Base-by-base conservation (phyloP, 2,888 invertebrate genomes). In the Dione juno region DNA sequence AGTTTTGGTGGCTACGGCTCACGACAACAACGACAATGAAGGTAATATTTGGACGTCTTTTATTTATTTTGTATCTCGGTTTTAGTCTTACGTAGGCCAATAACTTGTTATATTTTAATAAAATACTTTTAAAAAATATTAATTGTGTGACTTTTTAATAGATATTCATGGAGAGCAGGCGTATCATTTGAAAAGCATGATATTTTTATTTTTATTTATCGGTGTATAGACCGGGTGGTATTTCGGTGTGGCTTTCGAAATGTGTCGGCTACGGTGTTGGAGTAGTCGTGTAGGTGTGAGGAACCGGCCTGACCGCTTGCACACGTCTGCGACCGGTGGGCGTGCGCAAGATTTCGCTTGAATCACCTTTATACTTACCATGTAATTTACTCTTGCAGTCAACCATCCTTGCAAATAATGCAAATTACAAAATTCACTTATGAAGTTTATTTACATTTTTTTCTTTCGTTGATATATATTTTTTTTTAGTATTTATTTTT, bases 1-100 rank as follows among this genome's bases (percentile, higher is more conserved):
- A 87, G 87, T 90, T 88, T 88, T 92, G 88, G 87, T 85, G 85
- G 88, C 89, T 87, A 85, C 89, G 85, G 90, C 90, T 82, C 88
- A 84, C 83, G 86, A 85, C 82, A 93, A 92, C 88, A 88, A 88
- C 92, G 91, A 90, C 88, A 92, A 93, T 91, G 92, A 93, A 93
- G 93, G 93, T 93, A 85, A 80, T 82, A 78, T 74, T 74, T 75
- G 70, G 69, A 74, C 72, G 69, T 71, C 67, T 76, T 73, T 77
- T 78, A 77, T 78, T 78, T 79, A 76, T 79, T 76, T 77, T 77
- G 75, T 76, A 75, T 63, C 16, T n/a, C 28, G 28, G 19, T 35
- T 45, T 21, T 67, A 70, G 40, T 40, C 65, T 28, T 64, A 50
- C 13, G 7, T 48, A 14, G 13, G 13, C 16, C 1, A 40, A 14